A percentile compares a stretch with the other conserved stretches of the same genome.
Evolutionary conservation across 2,113 vertebrate genomes (phyloP).

Genomic region (Symphodus melops): DNA sequence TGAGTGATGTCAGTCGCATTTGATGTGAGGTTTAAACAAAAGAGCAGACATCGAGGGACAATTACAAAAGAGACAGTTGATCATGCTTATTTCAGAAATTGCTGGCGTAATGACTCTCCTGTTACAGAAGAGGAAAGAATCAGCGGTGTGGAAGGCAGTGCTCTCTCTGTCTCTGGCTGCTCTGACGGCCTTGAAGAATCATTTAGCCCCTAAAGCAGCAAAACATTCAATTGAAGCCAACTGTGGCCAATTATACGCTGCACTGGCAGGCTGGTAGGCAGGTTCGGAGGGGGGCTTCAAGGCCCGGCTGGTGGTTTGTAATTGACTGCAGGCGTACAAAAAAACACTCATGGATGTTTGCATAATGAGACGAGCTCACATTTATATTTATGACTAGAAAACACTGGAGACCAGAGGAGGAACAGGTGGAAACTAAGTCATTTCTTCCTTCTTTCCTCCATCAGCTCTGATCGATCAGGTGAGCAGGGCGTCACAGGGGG

Average conservation of each 20-base stretch:
- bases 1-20: constrained; percentile 55
- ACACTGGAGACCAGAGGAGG: not conserved
- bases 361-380: not conserved
- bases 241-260: constrained; percentile 72
- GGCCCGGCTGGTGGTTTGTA: constrained; percentile 36
- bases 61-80: constrained; percentile 15
- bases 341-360: constrained; percentile 12
- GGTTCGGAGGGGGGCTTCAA: constrained; percentile 27
- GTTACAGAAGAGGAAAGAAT: constrained; percentile 16
- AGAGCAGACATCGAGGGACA: constrained; percentile 15
- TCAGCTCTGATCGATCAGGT: constrained; percentile 69
- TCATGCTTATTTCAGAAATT: constrained; percentile 29
- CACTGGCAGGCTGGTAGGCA: constrained; percentile 57
- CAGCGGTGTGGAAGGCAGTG: constrained; percentile 35
- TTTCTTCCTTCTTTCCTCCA: constrained; percentile 5
- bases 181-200: constrained; percentile 63
- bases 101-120: constrained; percentile 4
- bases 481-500: constrained; percentile 43
- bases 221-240: constrained; percentile 70
- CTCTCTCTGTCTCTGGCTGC: constrained; percentile 42
- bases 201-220: constrained; percentile 63
- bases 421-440: not conserved
- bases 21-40: constrained; percentile 43
- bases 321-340: constrained; percentile 26
- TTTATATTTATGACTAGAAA: not conserved